Evolutionary conservation across 2,797 vertebrate species (phyloP).

Genomic region (Megalops cyprinoides): DNA sequence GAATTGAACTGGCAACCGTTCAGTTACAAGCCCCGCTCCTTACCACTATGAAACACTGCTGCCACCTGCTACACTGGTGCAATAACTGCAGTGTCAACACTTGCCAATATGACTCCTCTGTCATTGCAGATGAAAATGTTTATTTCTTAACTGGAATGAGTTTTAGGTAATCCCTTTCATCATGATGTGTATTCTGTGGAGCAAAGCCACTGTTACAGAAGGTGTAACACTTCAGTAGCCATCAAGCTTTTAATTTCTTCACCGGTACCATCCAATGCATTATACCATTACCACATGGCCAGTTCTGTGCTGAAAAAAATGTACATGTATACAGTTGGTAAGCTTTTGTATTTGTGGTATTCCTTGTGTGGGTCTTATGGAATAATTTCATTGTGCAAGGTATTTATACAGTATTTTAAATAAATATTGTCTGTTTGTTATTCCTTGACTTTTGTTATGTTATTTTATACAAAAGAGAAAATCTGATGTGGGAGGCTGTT

Average conservation of each 20-base stretch:
- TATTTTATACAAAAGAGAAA: not conserved
- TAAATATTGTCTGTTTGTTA: constrained; percentile 59
- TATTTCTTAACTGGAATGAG: not conserved
- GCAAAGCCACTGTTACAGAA: not conserved
- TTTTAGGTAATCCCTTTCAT: too few species aligned
- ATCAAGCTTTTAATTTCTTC: not conserved
- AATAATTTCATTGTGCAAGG: constrained; percentile 43
- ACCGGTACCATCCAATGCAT: not conserved
- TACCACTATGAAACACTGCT: too few species aligned
- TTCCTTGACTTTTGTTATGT: constrained; percentile 38
- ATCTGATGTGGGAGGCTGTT: not conserved
- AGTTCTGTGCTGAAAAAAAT: constrained; percentile 24
- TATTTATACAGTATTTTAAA: constrained; percentile 76
- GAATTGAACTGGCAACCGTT: too few species aligned
- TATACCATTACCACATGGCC: not conserved
- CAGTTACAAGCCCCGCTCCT: too few species aligned
- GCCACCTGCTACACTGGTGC: too few species aligned
- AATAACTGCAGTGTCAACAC: not conserved
- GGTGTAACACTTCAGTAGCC: not conserved
- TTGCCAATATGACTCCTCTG: not conserved
- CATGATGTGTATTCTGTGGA: not conserved
- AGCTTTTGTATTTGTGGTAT: constrained; percentile 71
- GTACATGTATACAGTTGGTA: constrained; percentile 45
- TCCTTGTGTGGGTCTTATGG: constrained; percentile 52
- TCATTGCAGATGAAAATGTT: not conserved